phyloP scores from a whole-genome alignment of 1,140 invertebrate genomes.

The Drosophila grimshawi region DNA sequence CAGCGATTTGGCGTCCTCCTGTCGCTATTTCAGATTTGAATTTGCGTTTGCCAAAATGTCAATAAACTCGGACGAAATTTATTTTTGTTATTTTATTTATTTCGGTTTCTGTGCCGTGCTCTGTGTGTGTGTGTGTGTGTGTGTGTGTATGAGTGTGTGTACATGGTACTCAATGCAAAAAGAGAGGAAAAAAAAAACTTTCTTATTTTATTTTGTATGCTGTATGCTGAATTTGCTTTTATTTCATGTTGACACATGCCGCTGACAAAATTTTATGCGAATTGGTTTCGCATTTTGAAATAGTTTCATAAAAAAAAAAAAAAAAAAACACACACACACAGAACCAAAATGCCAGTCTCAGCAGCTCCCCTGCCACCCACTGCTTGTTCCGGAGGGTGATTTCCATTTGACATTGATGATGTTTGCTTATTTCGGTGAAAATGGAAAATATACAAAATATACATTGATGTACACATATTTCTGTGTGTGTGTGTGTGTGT shows the following conservation, averaged over 20 bases:
- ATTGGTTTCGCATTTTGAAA: conserved; percentile 81
- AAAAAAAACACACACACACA: conserved; percentile 71
- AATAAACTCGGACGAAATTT: conserved; percentile 71
- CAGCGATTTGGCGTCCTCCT: conserved; percentile 56
- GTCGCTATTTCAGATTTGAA: conserved; percentile 64
- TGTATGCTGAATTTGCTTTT: conserved; percentile 56
- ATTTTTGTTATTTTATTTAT: conserved; percentile 57
- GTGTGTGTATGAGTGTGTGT: background rate
- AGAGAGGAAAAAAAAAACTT: conserved; percentile 32
- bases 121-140: too few species aligned
- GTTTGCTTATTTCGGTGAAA: conserved; percentile 82
- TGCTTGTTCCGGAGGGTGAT: conserved; percentile 51
- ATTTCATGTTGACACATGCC: conserved; percentile 62
- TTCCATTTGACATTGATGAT: conserved; percentile 83
- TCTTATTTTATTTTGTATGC: conserved; percentile 62
- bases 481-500: conserved; percentile 7
- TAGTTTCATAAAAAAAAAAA: conserved; percentile 82
- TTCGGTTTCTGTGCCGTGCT: conserved; percentile 16
- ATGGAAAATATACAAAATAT: conserved; percentile 77
- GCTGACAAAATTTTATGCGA: conserved; percentile 82
- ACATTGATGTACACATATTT: background rate
- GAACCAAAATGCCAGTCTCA: conserved; percentile 16
- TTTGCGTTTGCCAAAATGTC: conserved; percentile 80
- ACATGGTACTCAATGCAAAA: background rate
- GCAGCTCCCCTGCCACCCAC: conserved; percentile 30